phyloP scores from a whole-genome alignment of 2,888 invertebrate species.

The Selenia dentaria region DNA sequence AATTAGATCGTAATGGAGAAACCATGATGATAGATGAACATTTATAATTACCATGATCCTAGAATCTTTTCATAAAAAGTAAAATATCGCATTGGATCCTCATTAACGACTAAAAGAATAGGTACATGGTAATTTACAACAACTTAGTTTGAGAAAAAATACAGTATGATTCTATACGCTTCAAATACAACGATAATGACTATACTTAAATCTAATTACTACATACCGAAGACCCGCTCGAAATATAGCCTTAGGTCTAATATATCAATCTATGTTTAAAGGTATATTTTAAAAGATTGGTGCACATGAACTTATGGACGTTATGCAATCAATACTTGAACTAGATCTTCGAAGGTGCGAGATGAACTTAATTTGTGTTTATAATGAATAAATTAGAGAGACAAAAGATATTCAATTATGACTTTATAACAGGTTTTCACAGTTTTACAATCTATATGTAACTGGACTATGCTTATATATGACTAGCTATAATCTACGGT shows the following conservation, averaged over 20 bases:
- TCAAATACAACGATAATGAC: neutral
- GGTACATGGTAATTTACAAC: no score
- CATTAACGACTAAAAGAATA: slow-evolving; percentile 13
- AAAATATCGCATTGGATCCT: slow-evolving; percentile 8
- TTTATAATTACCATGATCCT: no score
- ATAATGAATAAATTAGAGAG: slow-evolving; percentile 1
- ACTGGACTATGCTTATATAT: no score
- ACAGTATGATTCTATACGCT: no score
- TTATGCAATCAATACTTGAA: slow-evolving; percentile 4
- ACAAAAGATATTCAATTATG: neutral
- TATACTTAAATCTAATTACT: slow-evolving; percentile 10
- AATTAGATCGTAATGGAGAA: slow-evolving; percentile 1
- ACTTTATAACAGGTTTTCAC: no score
- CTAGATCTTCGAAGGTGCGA: neutral
- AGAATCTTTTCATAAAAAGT: neutral
- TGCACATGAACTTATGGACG: slow-evolving; percentile 3
- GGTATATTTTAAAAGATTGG: slow-evolving; percentile 5
- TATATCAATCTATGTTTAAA: slow-evolving; percentile 11
- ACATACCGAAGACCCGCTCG: slow-evolving; percentile 1
- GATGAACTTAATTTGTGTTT: neutral
- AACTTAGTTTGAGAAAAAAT: slow-evolving; percentile 14
- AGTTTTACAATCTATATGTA: no score
- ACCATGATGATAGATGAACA: slow-evolving; percentile 14
- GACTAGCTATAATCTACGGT: no score
- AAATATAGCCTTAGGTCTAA: slow-evolving; percentile 3